phyloP scores from a whole-genome alignment of 2,113 vertebrate species.

The Vimba vimba region DNA sequence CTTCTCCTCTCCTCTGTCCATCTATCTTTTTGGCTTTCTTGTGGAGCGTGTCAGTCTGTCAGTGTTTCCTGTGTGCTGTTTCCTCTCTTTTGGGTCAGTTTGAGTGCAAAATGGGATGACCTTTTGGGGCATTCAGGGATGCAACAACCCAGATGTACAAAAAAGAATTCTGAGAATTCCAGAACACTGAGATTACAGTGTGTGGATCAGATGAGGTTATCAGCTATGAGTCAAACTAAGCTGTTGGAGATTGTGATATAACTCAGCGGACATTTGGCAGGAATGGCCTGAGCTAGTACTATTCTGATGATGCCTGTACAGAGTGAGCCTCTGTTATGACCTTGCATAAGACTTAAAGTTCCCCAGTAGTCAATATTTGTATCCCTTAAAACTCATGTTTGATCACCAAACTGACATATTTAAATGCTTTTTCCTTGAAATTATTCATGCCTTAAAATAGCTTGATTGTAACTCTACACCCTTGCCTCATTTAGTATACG shows the following conservation, averaged over 20 bases:
- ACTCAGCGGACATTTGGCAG: background rate
- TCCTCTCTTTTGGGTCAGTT: slow-evolving; percentile 45
- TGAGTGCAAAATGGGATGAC: slow-evolving; percentile 6
- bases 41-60: background rate
- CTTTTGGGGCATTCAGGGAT: slow-evolving; percentile 4
- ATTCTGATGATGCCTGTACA: background rate
- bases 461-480: too few species aligned
- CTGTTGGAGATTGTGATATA: slow-evolving; percentile 14
- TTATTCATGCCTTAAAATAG: too few species aligned
- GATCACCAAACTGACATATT: too few species aligned
- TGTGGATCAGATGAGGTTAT: slow-evolving; percentile 34
- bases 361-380: too few species aligned
- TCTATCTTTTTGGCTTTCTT: slow-evolving; percentile 4
- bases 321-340: background rate
- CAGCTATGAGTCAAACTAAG: background rate
- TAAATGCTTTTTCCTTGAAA: too few species aligned
- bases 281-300: background rate
- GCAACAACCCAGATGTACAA: slow-evolving; percentile 40
- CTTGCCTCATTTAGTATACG: too few species aligned
- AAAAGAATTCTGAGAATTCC: slow-evolving; percentile 45
- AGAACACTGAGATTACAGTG: slow-evolving; percentile 39
- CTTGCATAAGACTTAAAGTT: background rate
- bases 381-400: too few species aligned
- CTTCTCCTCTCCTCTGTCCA: background rate
- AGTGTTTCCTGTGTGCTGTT: slow-evolving; percentile 38